These are phyloP conservation scores for Syrista parreyssii DNA, from an alignment of 2,888 invertebrate genomes.

Conservation along the genomic window DNA sequence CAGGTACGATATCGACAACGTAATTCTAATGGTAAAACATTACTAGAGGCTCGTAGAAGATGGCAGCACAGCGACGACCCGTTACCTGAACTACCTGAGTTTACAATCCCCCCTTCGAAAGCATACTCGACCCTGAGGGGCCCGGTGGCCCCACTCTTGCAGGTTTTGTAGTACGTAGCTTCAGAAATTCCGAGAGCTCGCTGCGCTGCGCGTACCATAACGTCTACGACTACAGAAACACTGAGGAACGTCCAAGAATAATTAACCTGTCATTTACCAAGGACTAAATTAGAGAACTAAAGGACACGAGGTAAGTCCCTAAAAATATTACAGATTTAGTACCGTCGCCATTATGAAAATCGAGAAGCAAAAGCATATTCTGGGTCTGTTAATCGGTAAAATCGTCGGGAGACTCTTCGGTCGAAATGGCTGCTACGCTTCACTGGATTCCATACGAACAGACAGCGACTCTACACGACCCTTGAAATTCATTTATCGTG, in stretches of 20 bases:
- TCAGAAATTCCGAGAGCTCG: slow-evolving; percentile 11
- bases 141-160: slow-evolving; percentile 15
- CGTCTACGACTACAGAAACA: background rate
- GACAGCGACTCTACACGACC: background rate
- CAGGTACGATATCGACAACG: background rate
- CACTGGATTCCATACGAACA: background rate
- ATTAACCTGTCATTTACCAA: background rate
- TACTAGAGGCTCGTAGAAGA: slow-evolving; percentile 22
- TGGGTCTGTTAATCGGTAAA: background rate
- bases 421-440: background rate
- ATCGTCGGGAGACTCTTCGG: background rate
- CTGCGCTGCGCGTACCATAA: background rate
- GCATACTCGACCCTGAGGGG: slow-evolving; percentile 34
- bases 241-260: background rate
- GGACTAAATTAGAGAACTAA: background rate
- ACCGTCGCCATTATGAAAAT: background rate
- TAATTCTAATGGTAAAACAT: background rate
- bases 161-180: slow-evolving; percentile 7
- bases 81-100: slow-evolving; percentile 38
- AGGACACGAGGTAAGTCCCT: background rate
- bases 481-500: background rate
- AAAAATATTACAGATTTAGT: background rate
- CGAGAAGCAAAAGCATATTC: background rate
- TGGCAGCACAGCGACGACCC: slow-evolving; percentile 44
- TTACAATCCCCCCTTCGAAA: background rate